Base-by-base conservation (phyloP, 2,888 invertebrate species). In the Branchipolynoe longqiensis region DNA sequence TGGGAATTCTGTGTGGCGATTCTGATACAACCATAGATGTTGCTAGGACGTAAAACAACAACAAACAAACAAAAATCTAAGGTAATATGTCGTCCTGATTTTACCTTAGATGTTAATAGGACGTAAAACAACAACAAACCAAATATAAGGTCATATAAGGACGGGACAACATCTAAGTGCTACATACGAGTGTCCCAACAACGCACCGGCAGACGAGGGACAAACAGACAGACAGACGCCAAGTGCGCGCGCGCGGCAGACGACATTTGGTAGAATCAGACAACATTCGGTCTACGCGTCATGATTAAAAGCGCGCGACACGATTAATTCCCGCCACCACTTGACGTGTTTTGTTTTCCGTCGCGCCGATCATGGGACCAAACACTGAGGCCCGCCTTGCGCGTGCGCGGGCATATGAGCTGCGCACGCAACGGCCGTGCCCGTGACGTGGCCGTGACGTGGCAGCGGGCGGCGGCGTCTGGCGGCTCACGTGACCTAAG, bases 291-390 rank as follows among this genome's bases (percentile, higher is more conserved):
- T 38, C 33, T 69, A 69, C 69, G 38, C 69, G 25, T 22, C 69
- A 69, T 69, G 69, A 69, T 69, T 69, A 69, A n/a, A 69, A 69
- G 69, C 69, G 69, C 69, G 69, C 69, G 22, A n/a, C n/a, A n/a
- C 2, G 33, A 69, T 69, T 69, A 69, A 69, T 69, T 69, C 69
- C 33, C 38, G 69, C 12, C 69, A 69, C 12, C 2, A 69, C 69
- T 69, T 69, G 22, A 69, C 3, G 12, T 69, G 69, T 69, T 69
- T 69, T 69, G 69, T 69, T 69, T 69, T 4, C 69, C 69, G 36
- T 12, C 36, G 36, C 33, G 69, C 33, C 69, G 69, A 69, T 69
- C 69, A 69, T 38, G 69, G 36, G 69, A 69, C 69, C 69, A 69
- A 69, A 69, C 69, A 69, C 69, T 18, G 36, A 38, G 69, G 14